phyloP scores from a whole-genome alignment of 2,797 vertebrate genomes.

The Enteromius fasciolatus region DNA sequence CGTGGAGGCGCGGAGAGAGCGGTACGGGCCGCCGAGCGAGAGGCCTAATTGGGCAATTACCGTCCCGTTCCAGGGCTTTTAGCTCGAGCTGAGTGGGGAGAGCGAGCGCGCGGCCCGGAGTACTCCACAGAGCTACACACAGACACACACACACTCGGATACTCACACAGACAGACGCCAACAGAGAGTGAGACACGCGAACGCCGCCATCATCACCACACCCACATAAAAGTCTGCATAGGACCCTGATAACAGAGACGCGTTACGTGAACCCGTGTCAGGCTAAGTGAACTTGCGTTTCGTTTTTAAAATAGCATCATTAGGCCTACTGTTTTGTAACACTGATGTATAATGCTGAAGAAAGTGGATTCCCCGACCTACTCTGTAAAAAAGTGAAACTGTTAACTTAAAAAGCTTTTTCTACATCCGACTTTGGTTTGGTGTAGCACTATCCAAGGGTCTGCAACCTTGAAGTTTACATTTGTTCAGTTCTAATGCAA shows the following conservation, averaged over 20 bases:
- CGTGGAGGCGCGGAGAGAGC: constrained; percentile 84
- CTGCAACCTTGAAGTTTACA: not conserved
- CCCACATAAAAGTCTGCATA: constrained; percentile 13
- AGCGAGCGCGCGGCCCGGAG: constrained; percentile 74
- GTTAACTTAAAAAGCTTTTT: not conserved
- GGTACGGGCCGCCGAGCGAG: constrained; percentile 87
- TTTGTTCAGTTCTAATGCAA: not conserved
- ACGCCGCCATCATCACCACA: constrained; percentile 52
- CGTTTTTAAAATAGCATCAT: not conserved
- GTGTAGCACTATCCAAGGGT: not conserved
- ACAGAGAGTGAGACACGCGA: constrained; percentile 51
- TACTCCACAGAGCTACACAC: constrained; percentile 65
- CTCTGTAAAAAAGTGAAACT: not conserved
- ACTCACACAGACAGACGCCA: constrained; percentile 45
- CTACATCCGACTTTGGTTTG: not conserved
- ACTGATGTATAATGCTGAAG: not conserved
- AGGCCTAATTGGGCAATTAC: constrained; percentile 99
- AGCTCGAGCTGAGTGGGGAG: constrained; percentile 85
- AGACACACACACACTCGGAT: constrained; percentile 54
- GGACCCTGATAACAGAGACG: constrained; percentile 9
- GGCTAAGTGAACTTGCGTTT: not conserved
- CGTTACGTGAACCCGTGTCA: constrained; percentile 42
- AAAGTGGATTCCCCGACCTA: not conserved
- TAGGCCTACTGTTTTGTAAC: constrained; percentile 1
- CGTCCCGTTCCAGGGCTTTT: constrained; percentile 96